Percentiles rank a stretch among this genome's conserved stretches.
phyloP scores from a whole-genome alignment of 2,797 vertebrate genomes.

The Micrastur ruficollis region DNA sequence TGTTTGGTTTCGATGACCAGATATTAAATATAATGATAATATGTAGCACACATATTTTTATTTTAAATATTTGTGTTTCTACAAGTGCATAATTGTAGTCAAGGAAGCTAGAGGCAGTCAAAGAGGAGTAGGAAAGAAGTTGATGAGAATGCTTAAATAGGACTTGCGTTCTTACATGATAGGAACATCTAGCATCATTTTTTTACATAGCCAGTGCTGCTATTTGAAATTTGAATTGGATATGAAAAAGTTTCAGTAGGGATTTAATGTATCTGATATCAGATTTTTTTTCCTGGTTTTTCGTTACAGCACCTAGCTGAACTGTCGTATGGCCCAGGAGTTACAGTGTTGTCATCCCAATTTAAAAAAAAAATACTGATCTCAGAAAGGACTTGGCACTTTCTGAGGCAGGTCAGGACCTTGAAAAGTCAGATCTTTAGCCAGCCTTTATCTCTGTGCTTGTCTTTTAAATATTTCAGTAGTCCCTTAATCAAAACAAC shows the following conservation, averaged over 20 bases:
- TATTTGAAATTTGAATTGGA: neutral
- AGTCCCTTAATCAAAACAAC: neutral
- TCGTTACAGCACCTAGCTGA: neutral
- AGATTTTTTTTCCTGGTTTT: fast-evolving
- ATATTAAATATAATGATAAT: neutral
- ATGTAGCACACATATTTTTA: neutral
- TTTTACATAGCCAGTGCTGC: neutral
- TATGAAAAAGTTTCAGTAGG: neutral
- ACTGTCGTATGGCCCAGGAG: neutral
- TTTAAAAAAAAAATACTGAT: neutral
- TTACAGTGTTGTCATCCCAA: neutral
- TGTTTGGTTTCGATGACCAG: neutral
- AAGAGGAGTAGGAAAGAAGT: neutral
- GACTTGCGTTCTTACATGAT: neutral
- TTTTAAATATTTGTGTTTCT: neutral
- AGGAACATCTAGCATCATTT: neutral
- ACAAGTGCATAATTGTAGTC: neutral
- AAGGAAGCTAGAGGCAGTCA: neutral
- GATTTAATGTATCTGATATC: neutral
- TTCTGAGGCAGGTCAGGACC: neutral
- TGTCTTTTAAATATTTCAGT: neutral
- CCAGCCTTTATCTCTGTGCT: neutral
- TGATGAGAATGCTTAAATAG: neutral
- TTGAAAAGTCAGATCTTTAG: neutral
- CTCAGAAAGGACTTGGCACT: neutral